A percentile compares a stretch with the other conserved stretches of the same genome.
Evolutionary conservation across 2,113 vertebrate species (phyloP).

Genomic region (Rafetus swinhoei): DNA sequence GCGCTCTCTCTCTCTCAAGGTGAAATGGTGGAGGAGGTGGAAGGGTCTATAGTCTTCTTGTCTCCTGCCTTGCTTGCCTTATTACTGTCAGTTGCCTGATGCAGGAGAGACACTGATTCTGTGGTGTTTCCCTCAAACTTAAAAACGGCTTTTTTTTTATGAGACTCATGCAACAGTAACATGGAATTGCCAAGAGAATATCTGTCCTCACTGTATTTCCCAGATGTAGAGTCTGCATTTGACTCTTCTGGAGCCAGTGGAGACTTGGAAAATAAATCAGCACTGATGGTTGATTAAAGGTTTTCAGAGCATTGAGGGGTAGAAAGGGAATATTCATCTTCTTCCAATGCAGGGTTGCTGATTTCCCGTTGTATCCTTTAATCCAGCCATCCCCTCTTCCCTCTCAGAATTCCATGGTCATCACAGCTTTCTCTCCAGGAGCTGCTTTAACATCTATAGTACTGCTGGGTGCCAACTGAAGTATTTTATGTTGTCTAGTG

Average conservation of each 20-base stretch:
- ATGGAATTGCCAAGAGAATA: neutral
- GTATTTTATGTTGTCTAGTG: neutral
- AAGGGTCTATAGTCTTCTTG: no score
- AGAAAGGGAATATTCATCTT: neutral
- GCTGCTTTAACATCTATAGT: neutral
- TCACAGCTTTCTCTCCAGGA: no score
- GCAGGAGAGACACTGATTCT: neutral
- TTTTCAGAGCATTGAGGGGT: neutral
- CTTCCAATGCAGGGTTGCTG: neutral
- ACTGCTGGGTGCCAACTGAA: neutral
- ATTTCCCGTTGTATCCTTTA: neutral
- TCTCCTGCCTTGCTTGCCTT: neutral
- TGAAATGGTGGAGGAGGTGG: neutral
- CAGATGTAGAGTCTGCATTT: neutral
- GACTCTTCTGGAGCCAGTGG: neutral
- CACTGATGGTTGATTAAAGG: neutral
- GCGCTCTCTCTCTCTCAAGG: neutral
- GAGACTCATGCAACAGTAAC: neutral
- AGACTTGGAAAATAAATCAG: neutral
- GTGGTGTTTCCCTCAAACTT: neutral
- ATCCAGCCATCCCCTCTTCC: neutral
- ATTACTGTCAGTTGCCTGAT: neutral
- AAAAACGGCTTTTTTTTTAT: neutral
- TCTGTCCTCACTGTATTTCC: neutral
- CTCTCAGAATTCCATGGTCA: neutral